These are phyloP conservation scores for Cosmopolites sordidus DNA, from an alignment of 2,888 invertebrate species.

Conservation along the genomic window DNA sequence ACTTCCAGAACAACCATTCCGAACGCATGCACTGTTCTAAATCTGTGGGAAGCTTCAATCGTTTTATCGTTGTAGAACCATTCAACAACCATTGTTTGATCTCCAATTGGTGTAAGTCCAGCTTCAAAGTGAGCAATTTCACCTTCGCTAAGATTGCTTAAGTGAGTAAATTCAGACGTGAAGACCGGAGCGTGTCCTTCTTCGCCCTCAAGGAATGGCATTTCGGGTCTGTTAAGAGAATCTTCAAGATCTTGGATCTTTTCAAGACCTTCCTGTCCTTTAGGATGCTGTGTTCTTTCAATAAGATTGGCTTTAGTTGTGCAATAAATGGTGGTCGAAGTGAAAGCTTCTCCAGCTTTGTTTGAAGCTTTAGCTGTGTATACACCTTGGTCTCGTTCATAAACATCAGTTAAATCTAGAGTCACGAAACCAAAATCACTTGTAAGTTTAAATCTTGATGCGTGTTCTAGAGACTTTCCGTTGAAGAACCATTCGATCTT, in stretches of 20 bases:
- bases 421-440: conserved; percentile 97
- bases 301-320: conserved; percentile 77
- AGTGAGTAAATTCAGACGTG: conserved; percentile 79
- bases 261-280: conserved; percentile 88
- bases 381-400: conserved; percentile 90
- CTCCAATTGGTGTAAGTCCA: conserved; percentile 87
- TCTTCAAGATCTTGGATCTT: conserved; percentile 89
- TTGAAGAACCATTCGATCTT: conserved; percentile 94
- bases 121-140: conserved; percentile 98
- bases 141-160: conserved; percentile 83
- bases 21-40: conserved; percentile 92
- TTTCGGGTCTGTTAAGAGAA: conserved; percentile 69
- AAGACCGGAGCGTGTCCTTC: conserved; percentile 83
- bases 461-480: conserved; percentile 81
- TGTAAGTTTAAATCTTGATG: conserved; percentile 85
- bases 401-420: conserved; percentile 85
- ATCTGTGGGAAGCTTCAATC: conserved; percentile 83
- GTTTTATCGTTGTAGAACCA: conserved; percentile 94
- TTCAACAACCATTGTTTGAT: conserved; percentile 90
- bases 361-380: conserved; percentile 90
- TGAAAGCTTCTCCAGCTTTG: conserved; percentile 85
- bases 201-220: conserved; percentile 65
- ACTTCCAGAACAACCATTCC: conserved; percentile 97
- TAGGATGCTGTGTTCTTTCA: conserved; percentile 88
- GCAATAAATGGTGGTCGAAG: conserved; percentile 83